Evolutionary conservation across 2,888 invertebrate genomes (phyloP).

Genomic region (Cantharis rufa): DNA sequence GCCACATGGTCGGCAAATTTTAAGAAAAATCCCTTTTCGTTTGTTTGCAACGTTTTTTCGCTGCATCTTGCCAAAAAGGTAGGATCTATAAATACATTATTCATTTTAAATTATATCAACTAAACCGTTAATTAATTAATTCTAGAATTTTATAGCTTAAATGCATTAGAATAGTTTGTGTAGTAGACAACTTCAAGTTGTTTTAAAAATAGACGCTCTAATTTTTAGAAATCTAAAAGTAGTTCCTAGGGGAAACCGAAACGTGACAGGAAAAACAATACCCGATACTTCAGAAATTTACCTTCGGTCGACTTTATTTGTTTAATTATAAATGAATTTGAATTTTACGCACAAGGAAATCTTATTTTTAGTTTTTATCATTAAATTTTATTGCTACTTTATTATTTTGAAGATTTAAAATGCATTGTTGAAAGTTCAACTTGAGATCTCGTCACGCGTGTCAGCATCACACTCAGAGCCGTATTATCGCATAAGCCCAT

Average conservation of each 20-base stretch:
- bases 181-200: background rate
- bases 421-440: background rate
- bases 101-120: slow-evolving; percentile 3
- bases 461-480: no score
- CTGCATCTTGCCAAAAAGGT: slow-evolving; percentile 70
- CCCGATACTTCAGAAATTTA: no score
- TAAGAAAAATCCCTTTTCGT: slow-evolving; percentile 75
- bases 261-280: background rate
- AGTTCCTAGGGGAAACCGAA: background rate
- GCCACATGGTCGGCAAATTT: slow-evolving; percentile 66
- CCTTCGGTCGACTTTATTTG: background rate
- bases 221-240: background rate
- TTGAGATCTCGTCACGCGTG: background rate
- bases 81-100: slow-evolving; percentile 5
- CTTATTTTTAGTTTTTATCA: background rate
- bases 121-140: background rate
- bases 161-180: background rate
- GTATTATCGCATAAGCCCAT: no score
- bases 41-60: slow-evolving; percentile 74
- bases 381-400: background rate
- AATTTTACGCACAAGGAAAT: background rate
- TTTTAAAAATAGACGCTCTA: background rate
- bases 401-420: background rate
- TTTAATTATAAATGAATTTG: background rate
- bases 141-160: background rate